Percentiles rank a stretch among this genome's conserved stretches.
These are phyloP conservation scores for Nematostella vectensis DNA, from an alignment of 92 coral and sea anemone genomes.

Conservation along the genomic window DNA sequence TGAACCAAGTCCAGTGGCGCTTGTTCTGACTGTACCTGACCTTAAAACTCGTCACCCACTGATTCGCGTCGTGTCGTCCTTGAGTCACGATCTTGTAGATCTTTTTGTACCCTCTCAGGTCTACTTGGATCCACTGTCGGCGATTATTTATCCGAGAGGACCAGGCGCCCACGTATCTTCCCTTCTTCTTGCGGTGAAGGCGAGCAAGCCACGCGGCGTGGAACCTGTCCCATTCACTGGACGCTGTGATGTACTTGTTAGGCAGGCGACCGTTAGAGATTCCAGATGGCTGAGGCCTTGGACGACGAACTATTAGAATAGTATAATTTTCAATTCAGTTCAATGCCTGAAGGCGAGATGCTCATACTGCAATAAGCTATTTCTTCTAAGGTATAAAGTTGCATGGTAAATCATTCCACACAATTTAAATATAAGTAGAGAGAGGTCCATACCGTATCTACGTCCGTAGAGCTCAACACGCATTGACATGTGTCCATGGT, in stretches of 20 bases:
- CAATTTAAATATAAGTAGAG: too few species aligned
- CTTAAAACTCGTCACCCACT: constrained; percentile 55
- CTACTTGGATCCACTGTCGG: constrained; percentile 67
- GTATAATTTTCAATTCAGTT: too few species aligned
- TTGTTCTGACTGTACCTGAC: constrained; percentile 61
- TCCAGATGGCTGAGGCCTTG: constrained; percentile 32
- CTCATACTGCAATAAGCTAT: too few species aligned
- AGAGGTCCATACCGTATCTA: constrained; percentile 23
- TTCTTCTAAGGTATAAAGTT: too few species aligned
- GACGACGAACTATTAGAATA: constrained; percentile 29
- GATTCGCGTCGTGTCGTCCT: constrained; percentile 59
- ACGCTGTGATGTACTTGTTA: constrained; percentile 52
- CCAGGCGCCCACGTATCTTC: neutral
- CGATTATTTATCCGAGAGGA: constrained; percentile 29
- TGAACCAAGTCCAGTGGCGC: constrained; percentile 50
- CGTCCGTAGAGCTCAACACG: constrained; percentile 55
- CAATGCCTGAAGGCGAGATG: too few species aligned
- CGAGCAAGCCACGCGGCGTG: constrained; percentile 29
- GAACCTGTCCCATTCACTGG: constrained; percentile 46
- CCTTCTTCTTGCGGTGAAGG: neutral
- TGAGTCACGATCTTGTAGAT: constrained; percentile 52
- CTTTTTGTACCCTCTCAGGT: constrained; percentile 36
- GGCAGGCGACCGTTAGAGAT: constrained; percentile 51
- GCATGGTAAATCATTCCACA: too few species aligned
- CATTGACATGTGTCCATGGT: constrained; percentile 57